A percentile compares a stretch with the other conserved stretches of the same genome.
Conservation (phyloP, 2,113 vertebrate species). For the Callospermophilus lateralis region DNA sequence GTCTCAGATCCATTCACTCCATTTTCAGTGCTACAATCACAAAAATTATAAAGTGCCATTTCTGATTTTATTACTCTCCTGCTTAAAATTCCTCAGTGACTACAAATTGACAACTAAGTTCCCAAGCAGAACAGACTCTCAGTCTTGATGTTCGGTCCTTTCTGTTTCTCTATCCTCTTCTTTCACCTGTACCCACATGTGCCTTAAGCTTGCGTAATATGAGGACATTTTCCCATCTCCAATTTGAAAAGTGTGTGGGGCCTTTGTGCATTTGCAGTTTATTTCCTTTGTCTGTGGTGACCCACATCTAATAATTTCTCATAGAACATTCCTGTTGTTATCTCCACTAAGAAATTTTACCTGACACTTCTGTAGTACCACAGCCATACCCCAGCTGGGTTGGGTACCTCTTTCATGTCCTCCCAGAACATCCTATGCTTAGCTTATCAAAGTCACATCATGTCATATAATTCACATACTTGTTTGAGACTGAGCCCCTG, state of each 20-base stretch:
- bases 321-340: neutral
- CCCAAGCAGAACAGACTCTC: neutral
- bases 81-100: neutral
- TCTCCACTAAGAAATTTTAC: neutral
- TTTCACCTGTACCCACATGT: neutral
- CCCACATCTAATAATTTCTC: no score
- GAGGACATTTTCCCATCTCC: neutral
- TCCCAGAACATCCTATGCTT: neutral
- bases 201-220: neutral
- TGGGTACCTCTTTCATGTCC: neutral
- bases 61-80: neutral
- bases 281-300: neutral
- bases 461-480: neutral
- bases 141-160: neutral
- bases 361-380: neutral
- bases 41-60: neutral
- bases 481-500: neutral
- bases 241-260: neutral
- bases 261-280: neutral
- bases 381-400: neutral
- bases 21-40: neutral
- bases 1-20: neutral
- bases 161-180: neutral
- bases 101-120: neutral
- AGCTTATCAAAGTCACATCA: neutral